A percentile compares a stretch with the other conserved stretches of the same genome.
These are phyloP conservation scores for Esox lucius DNA, from an alignment of 2,797 vertebrate genomes.

Conservation along the genomic window DNA sequence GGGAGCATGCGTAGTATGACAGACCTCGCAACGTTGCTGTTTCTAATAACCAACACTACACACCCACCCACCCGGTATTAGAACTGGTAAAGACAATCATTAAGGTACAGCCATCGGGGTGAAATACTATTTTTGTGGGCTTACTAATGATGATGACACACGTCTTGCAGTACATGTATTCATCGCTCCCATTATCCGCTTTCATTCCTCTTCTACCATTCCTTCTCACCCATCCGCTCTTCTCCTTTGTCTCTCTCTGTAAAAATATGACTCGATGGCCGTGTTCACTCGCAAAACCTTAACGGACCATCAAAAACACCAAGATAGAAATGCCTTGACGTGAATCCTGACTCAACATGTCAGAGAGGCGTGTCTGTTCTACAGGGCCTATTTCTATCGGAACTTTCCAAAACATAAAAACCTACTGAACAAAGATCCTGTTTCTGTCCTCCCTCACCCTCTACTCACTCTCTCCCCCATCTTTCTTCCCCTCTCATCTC, in stretches of 20 bases:
- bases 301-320: no score
- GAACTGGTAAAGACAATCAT: neutral
- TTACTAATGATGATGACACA: neutral
- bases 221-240: neutral
- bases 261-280: no score
- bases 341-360: no score
- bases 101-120: neutral
- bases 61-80: neutral
- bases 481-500: no score
- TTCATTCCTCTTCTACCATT: constrained; percentile 5
- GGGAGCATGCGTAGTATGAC: constrained; percentile 71
- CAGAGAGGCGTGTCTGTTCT: no score
- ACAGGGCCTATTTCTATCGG: no score
- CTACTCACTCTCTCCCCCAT: neutral
- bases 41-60: neutral
- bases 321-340: no score
- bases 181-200: neutral
- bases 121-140: neutral
- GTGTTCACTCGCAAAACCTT: no score
- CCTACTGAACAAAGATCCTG: no score
- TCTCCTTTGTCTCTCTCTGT: neutral
- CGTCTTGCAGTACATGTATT: neutral
- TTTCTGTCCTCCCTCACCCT: neutral
- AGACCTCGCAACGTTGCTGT: constrained; percentile 31
- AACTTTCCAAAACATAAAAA: no score